These are phyloP conservation scores for Syngnathus acus DNA, from an alignment of 2,797 vertebrate species.

Conservation along the genomic window DNA sequence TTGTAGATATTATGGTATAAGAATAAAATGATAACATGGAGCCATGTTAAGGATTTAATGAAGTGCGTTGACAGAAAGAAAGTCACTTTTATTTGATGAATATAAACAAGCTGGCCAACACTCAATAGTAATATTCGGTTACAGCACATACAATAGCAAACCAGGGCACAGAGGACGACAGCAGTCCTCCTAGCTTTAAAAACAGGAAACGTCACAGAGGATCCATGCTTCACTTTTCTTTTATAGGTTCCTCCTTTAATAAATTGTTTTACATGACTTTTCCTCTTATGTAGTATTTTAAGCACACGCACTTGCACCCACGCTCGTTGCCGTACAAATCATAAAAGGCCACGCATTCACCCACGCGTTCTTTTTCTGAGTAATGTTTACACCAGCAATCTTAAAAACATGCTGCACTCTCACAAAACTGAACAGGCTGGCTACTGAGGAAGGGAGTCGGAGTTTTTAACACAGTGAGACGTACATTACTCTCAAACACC, in stretches of 20 bases:
- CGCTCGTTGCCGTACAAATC: slow-evolving; percentile 2
- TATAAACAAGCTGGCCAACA: slow-evolving; percentile 98
- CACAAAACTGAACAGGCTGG: slow-evolving; percentile 85
- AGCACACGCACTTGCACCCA: neutral
- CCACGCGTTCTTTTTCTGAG: slow-evolving; percentile 5
- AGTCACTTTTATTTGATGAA: slow-evolving; percentile 98
- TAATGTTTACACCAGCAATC: slow-evolving; percentile 41
- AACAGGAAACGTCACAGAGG: slow-evolving; percentile 67
- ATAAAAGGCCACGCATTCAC: slow-evolving; percentile 11
- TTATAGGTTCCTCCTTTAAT: neutral
- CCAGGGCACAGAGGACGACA: slow-evolving; percentile 61
- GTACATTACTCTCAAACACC: slow-evolving; percentile 82
- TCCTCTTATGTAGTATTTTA: slow-evolving; percentile 46
- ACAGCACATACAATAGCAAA: slow-evolving; percentile 80
- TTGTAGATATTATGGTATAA: neutral
- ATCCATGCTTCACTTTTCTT: slow-evolving; percentile 62
- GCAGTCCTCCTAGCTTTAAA: slow-evolving; percentile 52
- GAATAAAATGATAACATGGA: neutral
- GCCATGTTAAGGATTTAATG: neutral
- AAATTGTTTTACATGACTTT: slow-evolving; percentile 36
- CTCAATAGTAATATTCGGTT: slow-evolving; percentile 87
- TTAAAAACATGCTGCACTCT: slow-evolving; percentile 74
- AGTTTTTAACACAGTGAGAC: slow-evolving; percentile 73
- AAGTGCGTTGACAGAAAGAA: slow-evolving; percentile 76
- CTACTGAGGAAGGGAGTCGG: slow-evolving; percentile 59